Percentiles rank a stretch among this genome's conserved stretches.
Conservation (phyloP, 1,140 invertebrate genomes). For the Leptopilina clavipes region DNA sequence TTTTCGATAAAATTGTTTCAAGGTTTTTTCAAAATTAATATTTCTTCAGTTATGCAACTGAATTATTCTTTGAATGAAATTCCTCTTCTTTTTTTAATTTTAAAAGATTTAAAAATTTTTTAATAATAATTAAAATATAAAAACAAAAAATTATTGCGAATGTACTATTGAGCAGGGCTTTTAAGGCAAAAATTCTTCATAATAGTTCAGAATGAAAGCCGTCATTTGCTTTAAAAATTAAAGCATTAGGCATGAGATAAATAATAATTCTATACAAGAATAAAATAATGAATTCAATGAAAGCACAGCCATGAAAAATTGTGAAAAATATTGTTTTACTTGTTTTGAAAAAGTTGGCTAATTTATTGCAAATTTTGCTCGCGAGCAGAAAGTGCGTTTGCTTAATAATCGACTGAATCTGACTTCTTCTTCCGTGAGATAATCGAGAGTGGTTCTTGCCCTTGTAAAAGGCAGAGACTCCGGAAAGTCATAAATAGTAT, state of each 20-base stretch:
- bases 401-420: constrained; percentile 2
- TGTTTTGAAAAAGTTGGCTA: background rate
- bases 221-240: background rate
- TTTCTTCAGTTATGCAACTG: background rate
- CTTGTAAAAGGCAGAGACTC: constrained; percentile 16
- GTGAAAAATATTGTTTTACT: background rate
- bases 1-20: background rate
- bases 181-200: constrained; percentile 15
- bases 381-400: constrained; percentile 21
- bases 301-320: background rate
- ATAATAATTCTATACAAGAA: background rate
- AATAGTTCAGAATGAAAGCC: background rate
- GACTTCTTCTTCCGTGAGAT: constrained; percentile 7
- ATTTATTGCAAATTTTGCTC: constrained; percentile 28
- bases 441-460: constrained; percentile 19
- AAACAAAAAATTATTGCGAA: background rate
- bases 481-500: constrained; percentile 33
- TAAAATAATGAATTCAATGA: background rate
- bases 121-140: too few species aligned
- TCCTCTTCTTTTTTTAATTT: background rate
- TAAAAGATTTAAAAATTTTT: too few species aligned
- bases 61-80: too few species aligned
- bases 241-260: background rate
- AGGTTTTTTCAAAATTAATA: constrained; percentile 23
- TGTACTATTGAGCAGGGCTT: too few species aligned